phyloP scores from a whole-genome alignment of 2,797 vertebrate genomes.

The Anguilla marmorata region DNA sequence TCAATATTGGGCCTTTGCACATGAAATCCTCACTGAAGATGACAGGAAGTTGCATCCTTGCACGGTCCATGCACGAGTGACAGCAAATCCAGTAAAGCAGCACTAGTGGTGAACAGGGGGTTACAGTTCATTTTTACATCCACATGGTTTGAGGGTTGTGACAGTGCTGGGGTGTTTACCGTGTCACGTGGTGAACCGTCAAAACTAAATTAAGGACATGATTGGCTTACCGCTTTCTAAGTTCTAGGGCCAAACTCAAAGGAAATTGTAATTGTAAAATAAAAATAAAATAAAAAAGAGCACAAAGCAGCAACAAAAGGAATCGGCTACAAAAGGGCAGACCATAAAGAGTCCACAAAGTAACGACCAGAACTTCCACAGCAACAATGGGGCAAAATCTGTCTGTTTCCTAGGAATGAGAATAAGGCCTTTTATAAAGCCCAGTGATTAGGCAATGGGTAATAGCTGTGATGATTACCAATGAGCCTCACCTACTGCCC shows the following conservation, averaged over 20 bases:
- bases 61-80: neutral
- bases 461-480: neutral
- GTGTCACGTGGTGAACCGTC: neutral
- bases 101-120: neutral
- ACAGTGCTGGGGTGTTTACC: neutral
- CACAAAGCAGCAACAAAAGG: too few relatives aligned
- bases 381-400: neutral
- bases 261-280: too few relatives aligned
- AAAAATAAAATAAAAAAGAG: too few relatives aligned
- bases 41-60: neutral
- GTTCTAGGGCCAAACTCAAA: neutral
- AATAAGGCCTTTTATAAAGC: neutral
- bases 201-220: neutral
- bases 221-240: neutral
- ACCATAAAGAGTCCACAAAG: too few relatives aligned
- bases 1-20: neutral
- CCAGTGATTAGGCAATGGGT: neutral
- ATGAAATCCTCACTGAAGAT: constrained; percentile 8
- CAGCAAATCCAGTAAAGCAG: neutral
- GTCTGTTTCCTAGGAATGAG: neutral
- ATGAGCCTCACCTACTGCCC: neutral
- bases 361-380: too few relatives aligned
- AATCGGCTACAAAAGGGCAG: too few relatives aligned
- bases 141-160: neutral
- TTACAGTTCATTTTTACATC: neutral